Percentiles rank a stretch among this genome's conserved stretches.
Conservation (phyloP, 1,140 invertebrate species). For the Apolygus lucorum region DNA sequence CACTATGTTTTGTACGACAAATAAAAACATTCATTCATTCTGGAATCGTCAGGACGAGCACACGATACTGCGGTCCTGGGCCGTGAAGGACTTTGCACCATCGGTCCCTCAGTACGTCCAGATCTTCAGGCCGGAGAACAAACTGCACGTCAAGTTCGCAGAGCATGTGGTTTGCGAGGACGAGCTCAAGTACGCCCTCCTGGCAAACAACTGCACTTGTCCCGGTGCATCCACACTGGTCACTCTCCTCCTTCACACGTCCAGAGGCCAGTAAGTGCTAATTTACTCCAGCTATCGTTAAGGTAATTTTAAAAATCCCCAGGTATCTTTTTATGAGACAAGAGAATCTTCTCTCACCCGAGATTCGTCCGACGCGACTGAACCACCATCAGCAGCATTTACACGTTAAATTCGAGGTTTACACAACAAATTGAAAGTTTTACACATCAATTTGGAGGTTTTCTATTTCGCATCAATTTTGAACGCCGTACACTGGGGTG, state of each 20-base stretch:
- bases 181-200: constrained; percentile 91
- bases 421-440: no score
- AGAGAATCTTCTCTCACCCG: neutral
- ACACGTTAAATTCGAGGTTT: no score
- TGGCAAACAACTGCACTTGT: constrained; percentile 96
- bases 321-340: no score
- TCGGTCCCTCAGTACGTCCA: constrained; percentile 95
- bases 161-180: constrained; percentile 97
- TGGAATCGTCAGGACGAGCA: constrained; percentile 92
- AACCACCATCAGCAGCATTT: no score
- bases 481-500: no score
- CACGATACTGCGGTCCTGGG: constrained; percentile 94
- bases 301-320: no score
- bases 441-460: no score
- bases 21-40: no score
- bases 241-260: constrained; percentile 89
- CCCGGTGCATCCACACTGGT: constrained; percentile 93
- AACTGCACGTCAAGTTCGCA: constrained; percentile 96
- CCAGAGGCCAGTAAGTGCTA: constrained; percentile 81
- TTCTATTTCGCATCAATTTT: no score
- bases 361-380: neutral
- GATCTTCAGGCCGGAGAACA: constrained; percentile 95
- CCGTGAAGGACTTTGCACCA: constrained; percentile 95
- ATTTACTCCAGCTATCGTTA: no score
- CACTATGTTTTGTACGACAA: no score